Base-by-base conservation (phyloP, 2,797 vertebrate genomes). In the Chanos chanos region DNA sequence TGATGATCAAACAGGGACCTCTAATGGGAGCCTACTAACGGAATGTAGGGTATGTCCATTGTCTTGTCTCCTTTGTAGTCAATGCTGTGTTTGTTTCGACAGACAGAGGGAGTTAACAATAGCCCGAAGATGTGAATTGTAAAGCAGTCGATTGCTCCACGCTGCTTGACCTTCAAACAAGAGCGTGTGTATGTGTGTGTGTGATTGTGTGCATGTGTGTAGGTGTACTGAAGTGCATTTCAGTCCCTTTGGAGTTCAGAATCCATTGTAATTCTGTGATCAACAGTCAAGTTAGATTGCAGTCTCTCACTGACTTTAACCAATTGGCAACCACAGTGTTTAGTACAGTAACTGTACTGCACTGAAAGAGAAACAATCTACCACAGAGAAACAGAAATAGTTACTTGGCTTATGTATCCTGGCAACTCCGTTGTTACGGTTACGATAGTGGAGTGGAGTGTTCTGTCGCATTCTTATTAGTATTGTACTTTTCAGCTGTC, bases 101-200 rank as follows among this genome's bases (percentile, higher is more conserved):
- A 56, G 51, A 15, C 65, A 61, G 27, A 7, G 24, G 4, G 34
- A 37, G 30, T 5, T 34, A 52, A 10, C 39, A 48, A 13, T 37
- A 28, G 18, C 37, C 22, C 59, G 27, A 52, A 45, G 21, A 45
- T 34, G 52, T 39, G 43, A 24, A 10, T 0, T 22, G 52, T 66
- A 30, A 24, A 59, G 28, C 30, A 48, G 34, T 41, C 7, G 58
- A 28, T 12, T 2, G 10, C 37, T 62, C 40, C 53, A 27, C 45
- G 22, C 53, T 37, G 53, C 44, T 28, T 63, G 60, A 63, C 60
- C 50, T 63, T 53, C 60, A 62, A 45, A 62, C 12, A 10, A 7
- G 28, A 49, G 31, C 18, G 16, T 18, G 1, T 33, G n/a, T 15
- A 5, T 2, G 1, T 45, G 45, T 58, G 41, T 24, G n/a, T 34